Base-by-base conservation (phyloP, 2,888 invertebrate species). In the Brachynemurus nebulosus region DNA sequence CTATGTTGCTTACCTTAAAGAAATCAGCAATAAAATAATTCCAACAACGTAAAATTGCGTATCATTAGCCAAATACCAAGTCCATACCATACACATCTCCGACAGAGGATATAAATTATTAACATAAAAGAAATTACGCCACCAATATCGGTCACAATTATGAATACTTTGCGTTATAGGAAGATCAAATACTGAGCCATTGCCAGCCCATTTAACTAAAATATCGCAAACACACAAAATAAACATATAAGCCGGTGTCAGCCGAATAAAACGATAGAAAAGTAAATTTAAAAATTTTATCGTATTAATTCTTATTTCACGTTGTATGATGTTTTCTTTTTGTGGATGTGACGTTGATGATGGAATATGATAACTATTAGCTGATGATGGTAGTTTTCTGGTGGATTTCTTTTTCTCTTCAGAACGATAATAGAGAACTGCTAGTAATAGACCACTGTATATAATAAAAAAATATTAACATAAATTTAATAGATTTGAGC, bases 41-140 rank as follows among this genome's bases (percentile, higher is more conserved):
- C 80, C 79, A 52, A 84, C 69, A 5, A 79, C 68, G 58, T 81
- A 84, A 61, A 84, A 84, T 61, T 84, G 83, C 47, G 80, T 82
- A 56, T 84, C 84, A 54, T 83, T 84, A 7, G 84, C 80, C 70
- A 85, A 77, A 54, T 85, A 85, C 84, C 84, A 85, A 38, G 80
- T 80, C 84, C 84, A 85, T 46, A 80, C 70, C 80, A 85, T 81
- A 59, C 84, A 85, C 70, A 82, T 80, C 57, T 85, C 83, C 18
- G 69, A 67, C 57, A 79, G 76, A 0, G 82, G 79, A 59, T 72
- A 86, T 58, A 84, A 72, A 56, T 85, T 86, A 62, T 86, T 86
- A 55, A 86, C 79, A 59, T 85, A 86, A 12, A 86, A 66, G n/a
- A 80, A 70, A 57, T 88, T 86, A 47, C 86, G 69, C 86, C 86